Conservation (phyloP, 1,140 invertebrate species). For the Leptinotarsa lineolata region DNA sequence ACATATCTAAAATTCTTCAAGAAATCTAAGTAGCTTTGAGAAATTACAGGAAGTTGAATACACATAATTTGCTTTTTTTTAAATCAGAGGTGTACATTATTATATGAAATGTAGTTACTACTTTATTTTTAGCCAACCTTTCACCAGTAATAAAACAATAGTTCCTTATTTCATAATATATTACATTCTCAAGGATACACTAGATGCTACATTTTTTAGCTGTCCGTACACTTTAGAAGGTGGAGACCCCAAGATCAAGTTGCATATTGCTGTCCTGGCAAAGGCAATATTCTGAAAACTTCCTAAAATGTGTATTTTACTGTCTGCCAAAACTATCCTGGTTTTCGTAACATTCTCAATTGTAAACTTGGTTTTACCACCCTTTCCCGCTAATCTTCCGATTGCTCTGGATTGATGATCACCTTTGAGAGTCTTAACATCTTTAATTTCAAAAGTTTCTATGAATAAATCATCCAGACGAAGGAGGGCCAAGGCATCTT, state of each 20-base stretch:
- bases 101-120: too few species aligned
- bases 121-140: too few species aligned
- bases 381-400: conserved; percentile 95
- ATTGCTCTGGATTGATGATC: conserved; percentile 96
- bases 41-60: too few species aligned
- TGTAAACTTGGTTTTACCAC: conserved; percentile 95
- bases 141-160: too few species aligned
- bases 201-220: conserved; percentile 79
- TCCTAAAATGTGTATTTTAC: conserved; percentile 96
- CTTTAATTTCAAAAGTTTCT: conserved; percentile 96
- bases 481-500: conserved; percentile 93
- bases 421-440: conserved; percentile 94
- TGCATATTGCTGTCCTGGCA: conserved; percentile 94
- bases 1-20: conserved; percentile 43
- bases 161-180: not conserved
- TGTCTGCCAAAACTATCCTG: conserved; percentile 94
- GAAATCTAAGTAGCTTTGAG: not conserved
- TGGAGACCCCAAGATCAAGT: conserved; percentile 94
- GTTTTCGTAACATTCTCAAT: conserved; percentile 99
- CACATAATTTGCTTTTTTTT: too few species aligned
- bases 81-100: too few species aligned
- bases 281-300: conserved; percentile 97
- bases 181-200: conserved; percentile 83
- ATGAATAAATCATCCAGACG: conserved; percentile 96
- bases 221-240: conserved; percentile 97